Evolutionary conservation across 2,797 vertebrate genomes (phyloP).

Genomic region (Morus bassanus): DNA sequence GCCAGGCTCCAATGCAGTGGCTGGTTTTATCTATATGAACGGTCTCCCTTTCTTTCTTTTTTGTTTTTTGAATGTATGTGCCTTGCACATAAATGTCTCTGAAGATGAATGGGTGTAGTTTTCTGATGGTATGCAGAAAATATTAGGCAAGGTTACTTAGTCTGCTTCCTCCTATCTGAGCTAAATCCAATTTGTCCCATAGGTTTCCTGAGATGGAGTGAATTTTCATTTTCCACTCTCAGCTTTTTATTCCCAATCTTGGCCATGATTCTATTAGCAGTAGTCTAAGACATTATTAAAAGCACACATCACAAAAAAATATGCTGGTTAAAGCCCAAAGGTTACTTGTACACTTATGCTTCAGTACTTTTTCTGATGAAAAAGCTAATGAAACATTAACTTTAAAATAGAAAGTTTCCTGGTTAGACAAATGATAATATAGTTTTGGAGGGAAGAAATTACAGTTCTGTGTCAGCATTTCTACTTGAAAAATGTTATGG

Average conservation of each 20-base stretch:
- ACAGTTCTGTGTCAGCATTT: background rate
- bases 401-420: background rate
- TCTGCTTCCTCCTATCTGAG: background rate
- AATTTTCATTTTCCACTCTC: background rate
- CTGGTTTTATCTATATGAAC: background rate
- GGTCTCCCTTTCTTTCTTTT: background rate
- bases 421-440: background rate
- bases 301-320: background rate
- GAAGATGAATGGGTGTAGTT: background rate
- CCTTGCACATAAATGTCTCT: background rate
- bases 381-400: constrained; percentile 4
- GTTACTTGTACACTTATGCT: background rate
- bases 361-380: background rate
- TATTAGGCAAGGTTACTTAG: background rate
- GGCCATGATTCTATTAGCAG: background rate
- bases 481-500: background rate
- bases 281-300: background rate
- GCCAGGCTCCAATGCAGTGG: background rate
- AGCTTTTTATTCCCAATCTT: background rate
- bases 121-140: background rate
- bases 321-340: background rate
- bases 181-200: background rate
- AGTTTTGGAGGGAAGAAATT: background rate
- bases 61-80: background rate
- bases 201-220: background rate